Conservation (phyloP, 2,113 vertebrate species). For the Indri indri region DNA sequence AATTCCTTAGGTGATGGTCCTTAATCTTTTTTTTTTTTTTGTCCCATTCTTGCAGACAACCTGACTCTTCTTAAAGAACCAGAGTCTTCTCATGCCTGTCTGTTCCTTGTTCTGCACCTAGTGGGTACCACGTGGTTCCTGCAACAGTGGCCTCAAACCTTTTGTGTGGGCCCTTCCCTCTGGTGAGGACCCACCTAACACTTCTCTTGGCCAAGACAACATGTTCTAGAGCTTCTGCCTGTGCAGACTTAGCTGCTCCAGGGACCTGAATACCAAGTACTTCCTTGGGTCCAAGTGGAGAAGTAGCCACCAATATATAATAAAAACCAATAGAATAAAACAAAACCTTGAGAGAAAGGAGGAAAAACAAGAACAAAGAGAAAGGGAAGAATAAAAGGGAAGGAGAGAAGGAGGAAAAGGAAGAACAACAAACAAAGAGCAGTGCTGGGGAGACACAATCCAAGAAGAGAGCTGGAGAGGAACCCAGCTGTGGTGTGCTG, state of each 20-base stretch:
- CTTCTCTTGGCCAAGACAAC: neutral
- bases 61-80: neutral
- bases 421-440: neutral
- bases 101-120: neutral
- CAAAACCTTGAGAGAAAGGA: neutral
- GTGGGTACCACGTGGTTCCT: neutral
- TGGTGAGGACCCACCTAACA: neutral
- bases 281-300: neutral
- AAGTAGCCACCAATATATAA: neutral
- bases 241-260: neutral
- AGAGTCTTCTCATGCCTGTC: fast-evolving
- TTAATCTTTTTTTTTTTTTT: neutral
- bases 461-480: neutral
- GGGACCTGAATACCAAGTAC: neutral
- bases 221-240: neutral
- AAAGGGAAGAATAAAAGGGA: neutral
- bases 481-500: neutral
- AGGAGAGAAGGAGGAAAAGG: neutral
- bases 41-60: neutral
- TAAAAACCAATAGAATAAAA: neutral
- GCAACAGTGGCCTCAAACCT: neutral
- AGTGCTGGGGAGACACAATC: neutral
- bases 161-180: neutral
- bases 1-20: neutral
- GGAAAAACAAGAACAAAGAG: neutral